A percentile compares a stretch with the other conserved stretches of the same genome.
Conservation (phyloP, 2,888 invertebrate genomes). For the Eristalinus aeneus region DNA sequence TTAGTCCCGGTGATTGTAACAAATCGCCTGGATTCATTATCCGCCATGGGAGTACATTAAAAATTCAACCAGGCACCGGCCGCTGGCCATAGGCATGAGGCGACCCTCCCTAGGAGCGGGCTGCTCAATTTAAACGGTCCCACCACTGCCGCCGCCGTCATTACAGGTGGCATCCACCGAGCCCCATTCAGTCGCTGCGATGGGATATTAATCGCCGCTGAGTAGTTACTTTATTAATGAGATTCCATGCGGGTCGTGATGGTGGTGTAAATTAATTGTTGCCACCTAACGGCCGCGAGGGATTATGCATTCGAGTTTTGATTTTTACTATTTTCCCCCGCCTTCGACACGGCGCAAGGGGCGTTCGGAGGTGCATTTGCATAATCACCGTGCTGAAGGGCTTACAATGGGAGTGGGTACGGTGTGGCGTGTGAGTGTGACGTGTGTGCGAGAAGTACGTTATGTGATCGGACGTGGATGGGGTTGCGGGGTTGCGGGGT, state of each 20-base stretch:
- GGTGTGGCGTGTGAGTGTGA: background rate
- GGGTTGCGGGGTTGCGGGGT: background rate
- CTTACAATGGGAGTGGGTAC: background rate
- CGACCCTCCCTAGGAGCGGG: background rate
- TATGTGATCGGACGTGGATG: background rate
- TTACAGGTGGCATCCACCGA: slow-evolving; percentile 36
- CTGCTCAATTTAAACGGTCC: slow-evolving; percentile 58
- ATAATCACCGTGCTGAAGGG: background rate
- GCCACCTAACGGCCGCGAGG: slow-evolving; percentile 52
- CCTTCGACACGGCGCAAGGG: background rate
- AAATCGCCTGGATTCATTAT: slow-evolving; percentile 50
- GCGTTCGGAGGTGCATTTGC: background rate
- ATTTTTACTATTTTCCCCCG: slow-evolving; percentile 1
- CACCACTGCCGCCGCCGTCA: slow-evolving; percentile 21
- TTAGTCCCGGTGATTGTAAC: slow-evolving; percentile 37
- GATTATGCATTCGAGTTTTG: slow-evolving; percentile 41
- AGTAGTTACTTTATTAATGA: slow-evolving; percentile 60
- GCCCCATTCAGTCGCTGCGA: slow-evolving; percentile 26
- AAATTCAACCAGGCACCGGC: slow-evolving; percentile 42
- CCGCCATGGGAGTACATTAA: slow-evolving; percentile 52
- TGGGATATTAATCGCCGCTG: slow-evolving; percentile 48
- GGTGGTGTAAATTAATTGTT: slow-evolving; percentile 60
- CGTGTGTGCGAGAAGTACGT: background rate
- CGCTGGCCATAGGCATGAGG: background rate
- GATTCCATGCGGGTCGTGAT: slow-evolving; percentile 47